phyloP scores from a whole-genome alignment of 2,113 vertebrate species.

The Fulmarus glacialis region DNA sequence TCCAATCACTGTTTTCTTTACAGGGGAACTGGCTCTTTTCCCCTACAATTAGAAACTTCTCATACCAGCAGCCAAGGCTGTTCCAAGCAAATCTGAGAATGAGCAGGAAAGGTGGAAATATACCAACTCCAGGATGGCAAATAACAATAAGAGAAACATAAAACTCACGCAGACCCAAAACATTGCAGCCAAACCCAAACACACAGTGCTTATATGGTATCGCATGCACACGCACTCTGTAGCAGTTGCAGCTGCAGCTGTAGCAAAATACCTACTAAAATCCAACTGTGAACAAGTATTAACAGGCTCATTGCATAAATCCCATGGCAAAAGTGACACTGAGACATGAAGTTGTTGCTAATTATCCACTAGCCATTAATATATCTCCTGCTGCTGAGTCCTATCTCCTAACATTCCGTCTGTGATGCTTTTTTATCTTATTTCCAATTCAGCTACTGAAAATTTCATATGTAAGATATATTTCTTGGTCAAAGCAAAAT shows the following conservation, averaged over 20 bases:
- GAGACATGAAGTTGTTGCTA: conserved; percentile 44
- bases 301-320: conserved; percentile 57
- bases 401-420: conserved; percentile 24
- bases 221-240: not conserved
- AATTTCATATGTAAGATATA: conserved; percentile 5
- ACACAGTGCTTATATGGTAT: not conserved
- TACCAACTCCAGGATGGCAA: not conserved
- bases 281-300: conserved; percentile 64
- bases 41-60: conserved; percentile 12
- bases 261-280: conserved; percentile 37
- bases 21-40: not conserved
- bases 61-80: not conserved
- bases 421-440: conserved; percentile 16
- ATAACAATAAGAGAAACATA: not conserved
- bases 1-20: not conserved
- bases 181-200: conserved; percentile 11
- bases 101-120: conserved; percentile 27
- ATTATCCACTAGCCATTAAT: conserved; percentile 58
- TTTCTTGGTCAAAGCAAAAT: not conserved
- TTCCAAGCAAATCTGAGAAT: conserved; percentile 22
- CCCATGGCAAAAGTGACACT: conserved; percentile 59
- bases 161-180: conserved; percentile 9
- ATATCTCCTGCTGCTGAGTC: conserved; percentile 23
- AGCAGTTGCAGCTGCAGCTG: conserved; percentile 35
- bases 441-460: conserved; percentile 33